phyloP scores from a whole-genome alignment of 2,888 invertebrate genomes.

The Heliconius aoede region DNA sequence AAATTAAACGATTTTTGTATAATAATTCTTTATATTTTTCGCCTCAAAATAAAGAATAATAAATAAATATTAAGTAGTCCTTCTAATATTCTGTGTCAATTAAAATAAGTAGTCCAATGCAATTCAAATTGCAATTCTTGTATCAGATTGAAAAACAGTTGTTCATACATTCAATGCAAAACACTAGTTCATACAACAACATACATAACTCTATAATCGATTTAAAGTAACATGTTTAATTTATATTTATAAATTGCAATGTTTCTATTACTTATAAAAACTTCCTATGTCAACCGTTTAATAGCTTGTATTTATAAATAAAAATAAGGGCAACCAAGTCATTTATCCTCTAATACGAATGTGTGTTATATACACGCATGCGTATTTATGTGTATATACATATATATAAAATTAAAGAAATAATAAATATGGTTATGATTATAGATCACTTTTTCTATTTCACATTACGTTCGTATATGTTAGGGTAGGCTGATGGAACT shows the following conservation, averaged over 20 bases:
- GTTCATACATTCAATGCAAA: conserved; percentile 3
- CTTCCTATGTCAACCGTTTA: conserved; percentile 13
- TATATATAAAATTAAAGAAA: no score
- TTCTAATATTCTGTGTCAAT: neutral
- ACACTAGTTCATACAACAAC: neutral
- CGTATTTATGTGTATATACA: no score
- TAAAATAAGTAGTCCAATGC: conserved; percentile 1
- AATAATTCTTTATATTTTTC: neutral
- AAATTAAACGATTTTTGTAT: neutral
- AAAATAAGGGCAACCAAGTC: neutral
- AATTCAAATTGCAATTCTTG: conserved; percentile 1
- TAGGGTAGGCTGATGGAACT: no score
- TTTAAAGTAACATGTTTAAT: conserved; percentile 10
- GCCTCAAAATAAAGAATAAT: neutral
- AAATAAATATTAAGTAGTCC: conserved; percentile 5
- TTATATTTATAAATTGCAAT: conserved; percentile 13
- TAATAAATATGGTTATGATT: no score
- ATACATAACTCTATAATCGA: conserved; percentile 12
- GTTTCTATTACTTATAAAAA: conserved; percentile 7
- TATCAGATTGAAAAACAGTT: neutral
- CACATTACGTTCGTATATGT: no score
- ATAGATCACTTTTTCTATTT: no score
- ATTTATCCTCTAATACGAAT: neutral
- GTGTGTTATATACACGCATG: no score
- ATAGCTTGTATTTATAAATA: conserved; percentile 5